A percentile compares a stretch with the other conserved stretches of the same genome.
Evolutionary conservation across 2,797 vertebrate species (phyloP).

Genomic region (Sarcoramphus papa): DNA sequence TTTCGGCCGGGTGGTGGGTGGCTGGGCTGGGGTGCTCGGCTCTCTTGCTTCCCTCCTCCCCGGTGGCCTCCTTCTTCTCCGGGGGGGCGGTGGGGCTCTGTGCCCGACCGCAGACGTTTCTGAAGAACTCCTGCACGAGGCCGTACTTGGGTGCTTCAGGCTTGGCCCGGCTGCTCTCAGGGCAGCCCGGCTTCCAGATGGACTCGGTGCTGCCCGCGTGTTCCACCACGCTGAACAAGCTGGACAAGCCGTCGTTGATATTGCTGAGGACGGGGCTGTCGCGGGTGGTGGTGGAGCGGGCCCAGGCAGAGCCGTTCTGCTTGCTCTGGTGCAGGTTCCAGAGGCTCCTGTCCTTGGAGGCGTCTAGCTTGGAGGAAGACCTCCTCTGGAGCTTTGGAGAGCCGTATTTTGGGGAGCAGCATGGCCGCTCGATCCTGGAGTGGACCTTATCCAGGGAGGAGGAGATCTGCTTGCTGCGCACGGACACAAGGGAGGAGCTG

Average conservation of each 20-base stretch:
- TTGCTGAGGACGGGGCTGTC: constrained; percentile 95
- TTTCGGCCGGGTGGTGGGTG: constrained; percentile 76
- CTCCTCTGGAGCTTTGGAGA: constrained; percentile 94
- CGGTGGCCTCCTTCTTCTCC: constrained; percentile 48
- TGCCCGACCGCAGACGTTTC: constrained; percentile 85
- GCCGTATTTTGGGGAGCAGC: constrained; percentile 95
- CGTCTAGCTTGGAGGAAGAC: constrained; percentile 90
- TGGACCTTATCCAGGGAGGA: constrained; percentile 97
- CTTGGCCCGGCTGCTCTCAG: constrained; percentile 78
- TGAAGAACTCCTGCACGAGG: constrained; percentile 92
- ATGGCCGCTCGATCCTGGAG: constrained; percentile 89
- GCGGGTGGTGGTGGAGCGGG: constrained; percentile 95
- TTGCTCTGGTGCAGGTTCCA: constrained; percentile 93
- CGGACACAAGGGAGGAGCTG: constrained; percentile 84
- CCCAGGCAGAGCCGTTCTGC: constrained; percentile 94
- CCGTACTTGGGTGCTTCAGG: constrained; percentile 82
- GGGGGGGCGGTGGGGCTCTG: constrained; percentile 73
- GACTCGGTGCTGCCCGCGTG: constrained; percentile 90
- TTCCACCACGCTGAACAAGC: constrained; percentile 96
- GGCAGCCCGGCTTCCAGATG: constrained; percentile 85
- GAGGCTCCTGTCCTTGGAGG: constrained; percentile 88
- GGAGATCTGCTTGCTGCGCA: constrained; percentile 93
- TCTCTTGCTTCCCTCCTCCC: constrained; percentile 79
- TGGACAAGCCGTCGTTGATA: constrained; percentile 93
- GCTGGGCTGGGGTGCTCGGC: constrained; percentile 57